Evolutionary conservation across 2,797 vertebrate species (phyloP).

Genomic region (Pogonophryne albipinna): DNA sequence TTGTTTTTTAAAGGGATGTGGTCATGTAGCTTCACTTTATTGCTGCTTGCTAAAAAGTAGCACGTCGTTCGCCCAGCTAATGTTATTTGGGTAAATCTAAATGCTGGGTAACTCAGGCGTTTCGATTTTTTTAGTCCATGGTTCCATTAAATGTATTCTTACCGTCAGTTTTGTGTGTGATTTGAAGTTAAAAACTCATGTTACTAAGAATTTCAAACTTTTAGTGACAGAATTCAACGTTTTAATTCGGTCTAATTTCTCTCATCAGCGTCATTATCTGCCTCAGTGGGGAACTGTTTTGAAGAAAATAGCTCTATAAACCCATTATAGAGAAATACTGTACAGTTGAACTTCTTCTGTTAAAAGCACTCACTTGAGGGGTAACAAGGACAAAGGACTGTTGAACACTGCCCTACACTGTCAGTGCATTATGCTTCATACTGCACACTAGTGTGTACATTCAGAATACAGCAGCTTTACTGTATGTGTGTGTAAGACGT

Average conservation of each 20-base stretch:
- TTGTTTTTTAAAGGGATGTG: slow-evolving; percentile 4
- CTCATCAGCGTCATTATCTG: background rate
- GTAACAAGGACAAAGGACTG: background rate
- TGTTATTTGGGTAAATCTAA: background rate
- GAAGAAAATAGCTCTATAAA: no score
- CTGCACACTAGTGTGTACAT: background rate
- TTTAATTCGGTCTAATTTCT: background rate
- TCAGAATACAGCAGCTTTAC: slow-evolving; percentile 10
- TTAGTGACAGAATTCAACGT: background rate
- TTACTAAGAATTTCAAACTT: background rate
- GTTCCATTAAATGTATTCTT: no score
- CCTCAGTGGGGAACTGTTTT: background rate
- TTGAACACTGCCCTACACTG: background rate
- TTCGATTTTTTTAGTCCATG: background rate
- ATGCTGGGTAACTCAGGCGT: background rate
- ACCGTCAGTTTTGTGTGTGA: background rate
- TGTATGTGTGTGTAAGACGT: slow-evolving; percentile 29
- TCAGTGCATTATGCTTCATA: background rate
- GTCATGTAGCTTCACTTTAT: background rate
- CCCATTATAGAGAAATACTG: background rate
- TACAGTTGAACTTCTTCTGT: background rate
- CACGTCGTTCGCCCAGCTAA: background rate
- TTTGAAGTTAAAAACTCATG: background rate
- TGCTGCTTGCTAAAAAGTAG: background rate
- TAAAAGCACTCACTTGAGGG: background rate